Evolutionary conservation across 2,888 invertebrate genomes (phyloP), one percentile per base, ranked within the genome.

Genomic region (Eupithecia insigniata): DNA sequence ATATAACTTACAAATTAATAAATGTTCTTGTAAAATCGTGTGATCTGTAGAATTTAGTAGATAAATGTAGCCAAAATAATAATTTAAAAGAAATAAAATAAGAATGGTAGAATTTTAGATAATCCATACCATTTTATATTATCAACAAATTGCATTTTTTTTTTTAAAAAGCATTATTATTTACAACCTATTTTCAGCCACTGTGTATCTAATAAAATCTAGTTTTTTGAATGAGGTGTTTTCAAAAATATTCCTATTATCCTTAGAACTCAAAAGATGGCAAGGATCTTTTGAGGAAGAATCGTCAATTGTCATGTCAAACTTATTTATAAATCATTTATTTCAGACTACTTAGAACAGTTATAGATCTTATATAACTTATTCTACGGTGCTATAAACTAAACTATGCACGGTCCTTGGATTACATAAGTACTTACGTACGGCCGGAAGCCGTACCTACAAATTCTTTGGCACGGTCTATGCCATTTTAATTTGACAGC

Each of bases 21-120:
- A 82, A 89, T 87, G 90, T 91, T 87, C 83, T 85, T 85, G 86
- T 89, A 85, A 87, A 86, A 88, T 84, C 79, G 90, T 90, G 90
- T 90, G 90, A 91, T 89, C 85, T 80, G 90, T 91, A 92, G 90
- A 79, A 80, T 79, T 84, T 87, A 82, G 85, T 86, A 86, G 87
- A 83, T 77, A 69, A 81, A 82, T 79, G 82, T 89, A 87, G 89
- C 81, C 83, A 82, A 83, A 66, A 84, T 76, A 36, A 34, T 64
- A 22, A 10, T 64, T 64, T 22, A 34, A 36, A 39, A 26, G 18
- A 14, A 64, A 36, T 64, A 36, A 39, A 36, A 34, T 64, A 36
- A 64, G n/a, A 26, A 12, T 64, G 39, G 36, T 34, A 14, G 32
- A 18, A 61, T 34, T 62, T 32, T 34, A 60, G 22, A 55, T 26